Conservation (phyloP, 2,888 invertebrate genomes). For the Pyrrhosoma nymphula region DNA sequence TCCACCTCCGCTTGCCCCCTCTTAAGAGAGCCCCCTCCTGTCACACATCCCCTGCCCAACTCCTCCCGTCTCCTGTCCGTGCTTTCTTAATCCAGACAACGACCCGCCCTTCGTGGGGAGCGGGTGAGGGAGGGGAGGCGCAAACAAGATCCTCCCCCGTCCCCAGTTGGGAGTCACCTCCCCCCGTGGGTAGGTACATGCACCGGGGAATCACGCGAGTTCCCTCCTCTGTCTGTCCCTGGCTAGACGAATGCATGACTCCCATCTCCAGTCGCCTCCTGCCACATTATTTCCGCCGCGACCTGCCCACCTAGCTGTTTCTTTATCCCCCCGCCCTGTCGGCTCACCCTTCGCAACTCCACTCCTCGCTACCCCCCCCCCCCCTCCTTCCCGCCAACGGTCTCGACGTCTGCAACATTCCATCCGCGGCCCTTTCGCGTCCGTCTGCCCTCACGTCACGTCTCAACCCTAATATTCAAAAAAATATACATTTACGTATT, state of each 20-base stretch:
- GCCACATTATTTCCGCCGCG: neutral
- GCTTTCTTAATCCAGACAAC: conserved; percentile 23
- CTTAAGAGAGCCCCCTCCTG: no score
- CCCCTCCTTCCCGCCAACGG: neutral
- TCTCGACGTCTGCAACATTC: neutral
- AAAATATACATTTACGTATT: no score
- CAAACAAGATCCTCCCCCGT: neutral
- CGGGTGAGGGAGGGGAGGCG: no score
- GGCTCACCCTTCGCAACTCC: neutral
- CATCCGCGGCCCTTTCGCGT: neutral
- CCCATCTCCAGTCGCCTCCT: neutral
- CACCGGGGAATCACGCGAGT: neutral
- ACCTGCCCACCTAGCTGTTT: neutral
- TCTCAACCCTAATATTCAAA: no score
- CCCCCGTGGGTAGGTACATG: neutral
- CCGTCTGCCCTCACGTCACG: neutral
- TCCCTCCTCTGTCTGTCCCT: conserved; percentile 8
- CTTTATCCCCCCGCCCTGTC: neutral
- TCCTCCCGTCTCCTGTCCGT: neutral
- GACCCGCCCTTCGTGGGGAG: neutral
- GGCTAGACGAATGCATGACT: conserved; percentile 2
- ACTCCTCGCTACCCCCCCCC: neutral
- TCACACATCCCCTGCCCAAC: neutral
- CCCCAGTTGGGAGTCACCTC: neutral
- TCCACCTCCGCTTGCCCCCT: neutral